phyloP scores from a whole-genome alignment of 2,113 vertebrate species.

The Eolophus roseicapilla region DNA sequence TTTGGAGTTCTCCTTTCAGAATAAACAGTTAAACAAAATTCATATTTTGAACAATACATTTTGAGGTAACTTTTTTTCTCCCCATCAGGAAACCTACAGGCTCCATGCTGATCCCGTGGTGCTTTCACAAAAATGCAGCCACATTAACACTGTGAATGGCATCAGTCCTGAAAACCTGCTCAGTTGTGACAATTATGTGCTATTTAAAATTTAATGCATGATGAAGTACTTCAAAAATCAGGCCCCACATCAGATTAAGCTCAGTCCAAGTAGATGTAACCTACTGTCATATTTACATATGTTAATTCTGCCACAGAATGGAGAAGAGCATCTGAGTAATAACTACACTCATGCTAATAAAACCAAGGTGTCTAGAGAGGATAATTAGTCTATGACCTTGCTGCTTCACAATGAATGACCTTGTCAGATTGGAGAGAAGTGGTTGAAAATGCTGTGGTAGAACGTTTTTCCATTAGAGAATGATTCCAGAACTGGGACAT shows the following conservation, averaged over 20 bases:
- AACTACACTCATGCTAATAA: constrained; percentile 2
- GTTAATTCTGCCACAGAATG: constrained; percentile 1
- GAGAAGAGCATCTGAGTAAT: neutral
- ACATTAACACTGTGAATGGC: neutral
- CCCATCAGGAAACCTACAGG: neutral
- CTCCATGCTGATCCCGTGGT: neutral
- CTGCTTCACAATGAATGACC: neutral
- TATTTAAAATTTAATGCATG: neutral
- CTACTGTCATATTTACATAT: neutral
- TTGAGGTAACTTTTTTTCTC: neutral
- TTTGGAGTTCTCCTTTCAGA: neutral
- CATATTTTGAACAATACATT: neutral
- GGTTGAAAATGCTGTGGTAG: neutral
- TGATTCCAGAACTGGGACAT: neutral
- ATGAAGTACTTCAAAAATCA: neutral
- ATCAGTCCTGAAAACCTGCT: neutral
- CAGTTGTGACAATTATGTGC: neutral
- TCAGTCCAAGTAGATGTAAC: neutral
- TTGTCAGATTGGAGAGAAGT: neutral
- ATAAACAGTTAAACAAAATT: neutral
- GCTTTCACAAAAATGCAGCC: neutral
- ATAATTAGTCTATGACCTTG: constrained; percentile 11
- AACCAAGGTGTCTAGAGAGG: neutral
- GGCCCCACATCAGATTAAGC: neutral
- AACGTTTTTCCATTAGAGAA: neutral